These are phyloP conservation scores for Menura novaehollandiae DNA, from an alignment of 2,113 vertebrate genomes.

Conservation along the genomic window DNA sequence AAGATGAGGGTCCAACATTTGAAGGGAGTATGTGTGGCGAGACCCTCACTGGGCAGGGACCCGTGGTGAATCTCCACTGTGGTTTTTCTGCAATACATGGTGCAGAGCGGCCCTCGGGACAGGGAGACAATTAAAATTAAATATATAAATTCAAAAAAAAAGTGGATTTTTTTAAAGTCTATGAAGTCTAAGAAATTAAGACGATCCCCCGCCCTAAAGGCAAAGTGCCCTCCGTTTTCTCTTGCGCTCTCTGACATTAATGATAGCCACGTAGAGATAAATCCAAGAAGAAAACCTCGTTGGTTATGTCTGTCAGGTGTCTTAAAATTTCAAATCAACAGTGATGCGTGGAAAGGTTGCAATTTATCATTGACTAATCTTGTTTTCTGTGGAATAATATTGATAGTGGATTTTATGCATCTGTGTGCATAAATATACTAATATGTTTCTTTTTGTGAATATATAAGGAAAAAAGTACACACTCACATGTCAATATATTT, in stretches of 20 bases:
- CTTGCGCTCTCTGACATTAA: accelerated
- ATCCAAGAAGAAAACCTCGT: neutral
- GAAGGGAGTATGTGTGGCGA: accelerated
- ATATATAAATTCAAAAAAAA: neutral
- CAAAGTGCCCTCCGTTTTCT: neutral
- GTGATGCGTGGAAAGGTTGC: accelerated
- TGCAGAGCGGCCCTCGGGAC: accelerated
- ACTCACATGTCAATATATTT: neutral
- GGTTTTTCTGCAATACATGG: neutral
- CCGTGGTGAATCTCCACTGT: accelerated
- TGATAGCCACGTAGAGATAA: accelerated
- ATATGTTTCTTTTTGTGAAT: accelerated
- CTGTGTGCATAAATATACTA: neutral
- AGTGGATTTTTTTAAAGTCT: neutral
- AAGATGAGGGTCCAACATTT: too few relatives aligned
- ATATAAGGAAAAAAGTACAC: neutral
- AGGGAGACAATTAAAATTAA: neutral
- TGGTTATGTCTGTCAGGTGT: accelerated
- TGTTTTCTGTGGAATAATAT: neutral
- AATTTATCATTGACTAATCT: accelerated
- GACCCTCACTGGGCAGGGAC: accelerated
- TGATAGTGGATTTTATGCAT: neutral
- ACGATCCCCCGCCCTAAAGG: accelerated
- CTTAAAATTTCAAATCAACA: neutral
- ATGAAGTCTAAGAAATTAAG: neutral